Evolutionary conservation across 2,888 invertebrate species (phyloP).

Genomic region (Leptinotarsa tumamoca): DNA sequence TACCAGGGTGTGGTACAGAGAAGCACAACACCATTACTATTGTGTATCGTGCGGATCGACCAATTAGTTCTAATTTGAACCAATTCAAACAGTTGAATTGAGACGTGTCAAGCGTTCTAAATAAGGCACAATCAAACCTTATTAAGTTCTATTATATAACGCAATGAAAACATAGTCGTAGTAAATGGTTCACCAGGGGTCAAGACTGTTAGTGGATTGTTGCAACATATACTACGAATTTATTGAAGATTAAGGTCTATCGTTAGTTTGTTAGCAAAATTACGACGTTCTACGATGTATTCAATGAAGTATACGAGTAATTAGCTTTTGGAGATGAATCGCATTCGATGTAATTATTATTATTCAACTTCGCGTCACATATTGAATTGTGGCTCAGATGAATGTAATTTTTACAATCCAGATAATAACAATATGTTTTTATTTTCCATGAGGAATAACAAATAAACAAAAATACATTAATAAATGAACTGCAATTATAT

Average conservation of each 20-base stretch:
- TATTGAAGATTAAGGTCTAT: neutral
- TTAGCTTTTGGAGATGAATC: too few species aligned
- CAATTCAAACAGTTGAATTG: constrained; percentile 35
- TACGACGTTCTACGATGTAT: too few species aligned
- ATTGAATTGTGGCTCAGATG: too few species aligned
- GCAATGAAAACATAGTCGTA: constrained; percentile 32
- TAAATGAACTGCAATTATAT: too few species aligned
- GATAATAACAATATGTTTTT: too few species aligned
- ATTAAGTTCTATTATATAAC: constrained; percentile 33
- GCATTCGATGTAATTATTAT: too few species aligned
- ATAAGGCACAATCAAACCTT: constrained; percentile 32
- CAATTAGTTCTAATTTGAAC: constrained; percentile 34
- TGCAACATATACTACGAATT: neutral
- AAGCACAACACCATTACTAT: constrained; percentile 8
- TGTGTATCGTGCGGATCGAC: constrained; percentile 28
- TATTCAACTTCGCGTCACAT: too few species aligned
- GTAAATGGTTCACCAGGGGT: constrained; percentile 14
- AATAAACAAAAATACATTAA: too few species aligned
- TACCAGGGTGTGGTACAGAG: constrained; percentile 19
- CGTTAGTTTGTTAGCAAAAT: neutral
- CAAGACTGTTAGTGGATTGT: neutral
- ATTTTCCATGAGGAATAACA: too few species aligned
- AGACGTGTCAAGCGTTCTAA: constrained; percentile 35
- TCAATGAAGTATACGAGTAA: too few species aligned
- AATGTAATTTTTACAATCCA: too few species aligned